Conservation (phyloP, 2,888 invertebrate genomes). For the Ecliptopera silaceata region DNA sequence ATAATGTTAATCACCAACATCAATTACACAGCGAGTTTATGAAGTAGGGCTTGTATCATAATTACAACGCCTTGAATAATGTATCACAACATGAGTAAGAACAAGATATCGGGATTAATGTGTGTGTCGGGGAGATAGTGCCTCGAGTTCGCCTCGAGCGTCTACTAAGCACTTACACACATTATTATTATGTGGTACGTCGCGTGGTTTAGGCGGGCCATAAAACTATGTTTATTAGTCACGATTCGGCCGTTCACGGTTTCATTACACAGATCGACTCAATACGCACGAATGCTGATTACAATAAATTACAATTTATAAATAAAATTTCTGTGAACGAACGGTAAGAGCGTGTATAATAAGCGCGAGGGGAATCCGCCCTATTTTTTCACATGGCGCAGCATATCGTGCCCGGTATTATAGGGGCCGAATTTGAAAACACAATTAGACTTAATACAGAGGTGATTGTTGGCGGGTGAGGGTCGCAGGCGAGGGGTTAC, state of each 20-base stretch:
- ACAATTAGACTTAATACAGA: slow-evolving; percentile 84
- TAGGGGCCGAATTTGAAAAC: slow-evolving; percentile 81
- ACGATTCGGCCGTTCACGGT: slow-evolving; percentile 59
- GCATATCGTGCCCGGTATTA: slow-evolving; percentile 65
- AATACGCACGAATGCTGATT: slow-evolving; percentile 54
- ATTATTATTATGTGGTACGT: slow-evolving; percentile 55
- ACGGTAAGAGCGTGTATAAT: slow-evolving; percentile 66
- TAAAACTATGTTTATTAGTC: slow-evolving; percentile 66
- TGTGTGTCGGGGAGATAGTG: slow-evolving; percentile 49
- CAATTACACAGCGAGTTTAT: slow-evolving; percentile 18
- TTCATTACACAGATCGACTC: slow-evolving; percentile 56
- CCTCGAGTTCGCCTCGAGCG: slow-evolving; percentile 34
- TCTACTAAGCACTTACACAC: slow-evolving; percentile 45
- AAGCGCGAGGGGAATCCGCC: slow-evolving; percentile 68
- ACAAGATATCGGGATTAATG: slow-evolving; percentile 50
- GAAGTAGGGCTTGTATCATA: slow-evolving; percentile 28
- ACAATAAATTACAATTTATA: slow-evolving; percentile 44
- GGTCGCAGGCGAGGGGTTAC: slow-evolving; percentile 76
- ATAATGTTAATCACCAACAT: slow-evolving; percentile 22
- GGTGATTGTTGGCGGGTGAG: slow-evolving; percentile 81
- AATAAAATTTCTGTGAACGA: slow-evolving; percentile 51
- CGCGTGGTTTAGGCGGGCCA: slow-evolving; percentile 57
- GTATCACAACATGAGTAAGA: slow-evolving; percentile 38
- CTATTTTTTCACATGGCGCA: slow-evolving; percentile 75
- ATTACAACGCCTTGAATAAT: slow-evolving; percentile 38